phyloP scores from a whole-genome alignment of 1,140 invertebrate species.

The Papilio xuthus region DNA sequence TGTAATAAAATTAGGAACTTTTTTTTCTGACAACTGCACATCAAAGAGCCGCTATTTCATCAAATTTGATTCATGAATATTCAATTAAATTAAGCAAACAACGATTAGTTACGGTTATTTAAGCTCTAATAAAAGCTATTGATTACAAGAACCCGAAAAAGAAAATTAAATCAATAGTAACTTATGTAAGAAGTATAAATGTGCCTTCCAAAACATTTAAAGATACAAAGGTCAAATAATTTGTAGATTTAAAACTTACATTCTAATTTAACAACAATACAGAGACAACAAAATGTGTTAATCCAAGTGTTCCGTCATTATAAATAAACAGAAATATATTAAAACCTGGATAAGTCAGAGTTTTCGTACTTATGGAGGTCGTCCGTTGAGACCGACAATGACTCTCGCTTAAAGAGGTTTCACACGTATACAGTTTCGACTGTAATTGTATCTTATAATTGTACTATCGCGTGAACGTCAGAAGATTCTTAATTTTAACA shows the following conservation, averaged over 20 bases:
- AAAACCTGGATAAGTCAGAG: not conserved
- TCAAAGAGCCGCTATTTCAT: slow-evolving; percentile 13
- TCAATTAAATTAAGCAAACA: slow-evolving; percentile 19
- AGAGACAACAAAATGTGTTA: not conserved
- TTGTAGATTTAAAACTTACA: not conserved
- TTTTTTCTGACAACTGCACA: not conserved
- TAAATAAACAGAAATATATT: too few relatives aligned
- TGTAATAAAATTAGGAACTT: not conserved
- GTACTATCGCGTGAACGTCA: not conserved
- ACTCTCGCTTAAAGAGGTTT: too few relatives aligned
- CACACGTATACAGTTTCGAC: too few relatives aligned
- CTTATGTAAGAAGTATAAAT: not conserved
- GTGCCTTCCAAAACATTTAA: not conserved
- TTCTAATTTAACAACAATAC: too few relatives aligned
- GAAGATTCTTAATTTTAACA: not conserved
- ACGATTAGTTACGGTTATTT: slow-evolving; percentile 5
- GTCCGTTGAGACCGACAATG: too few relatives aligned
- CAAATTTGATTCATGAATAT: slow-evolving; percentile 2
- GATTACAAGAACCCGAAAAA: not conserved
- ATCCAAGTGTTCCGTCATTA: not conserved
- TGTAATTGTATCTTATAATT: not conserved
- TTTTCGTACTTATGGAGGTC: too few relatives aligned
- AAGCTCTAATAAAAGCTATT: not conserved
- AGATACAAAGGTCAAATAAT: not conserved
- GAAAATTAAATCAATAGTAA: not conserved